Conservation (phyloP, 2,888 invertebrate genomes). For the Temnothorax unifasciatus region DNA sequence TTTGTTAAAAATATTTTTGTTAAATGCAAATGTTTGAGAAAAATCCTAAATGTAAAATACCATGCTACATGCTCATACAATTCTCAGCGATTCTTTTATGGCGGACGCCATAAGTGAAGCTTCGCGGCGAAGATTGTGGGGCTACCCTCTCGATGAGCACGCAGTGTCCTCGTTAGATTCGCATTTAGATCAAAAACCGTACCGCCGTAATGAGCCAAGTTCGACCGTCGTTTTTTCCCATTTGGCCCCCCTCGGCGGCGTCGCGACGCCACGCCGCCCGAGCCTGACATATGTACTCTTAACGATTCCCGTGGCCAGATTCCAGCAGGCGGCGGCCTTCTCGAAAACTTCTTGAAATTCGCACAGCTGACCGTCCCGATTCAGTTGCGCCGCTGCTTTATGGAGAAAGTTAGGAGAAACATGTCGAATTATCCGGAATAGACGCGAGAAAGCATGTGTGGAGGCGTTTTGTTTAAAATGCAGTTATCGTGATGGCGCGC, state of each 20-base stretch:
- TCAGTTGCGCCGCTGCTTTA: conserved; percentile 4
- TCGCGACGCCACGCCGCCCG: conserved; percentile 43
- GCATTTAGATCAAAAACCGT: conserved; percentile 80
- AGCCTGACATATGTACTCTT: conserved; percentile 44
- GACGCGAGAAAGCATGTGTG: neutral
- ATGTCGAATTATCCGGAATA: neutral
- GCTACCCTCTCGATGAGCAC: conserved; percentile 31
- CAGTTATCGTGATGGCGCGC: neutral
- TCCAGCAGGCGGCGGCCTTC: conserved; percentile 46
- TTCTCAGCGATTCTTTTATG: neutral
- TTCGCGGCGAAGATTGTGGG: conserved; percentile 39
- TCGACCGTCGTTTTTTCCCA: conserved; percentile 72
- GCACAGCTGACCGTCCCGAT: conserved; percentile 43
- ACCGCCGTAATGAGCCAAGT: conserved; percentile 78
- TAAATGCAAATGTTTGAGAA: neutral
- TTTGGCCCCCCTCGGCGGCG: conserved; percentile 22
- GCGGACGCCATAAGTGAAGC: conserved; percentile 58
- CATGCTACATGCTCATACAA: neutral
- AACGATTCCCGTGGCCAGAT: conserved; percentile 60
- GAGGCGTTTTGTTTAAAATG: neutral
- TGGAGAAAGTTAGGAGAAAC: conserved; percentile 8
- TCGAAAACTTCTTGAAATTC: conserved; percentile 60
- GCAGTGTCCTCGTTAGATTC: conserved; percentile 81
- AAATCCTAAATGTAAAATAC: neutral
- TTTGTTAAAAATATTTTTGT: neutral